Evolutionary conservation across 2,113 vertebrate species (phyloP), one percentile per base, ranked within the genome.

Genomic region (Loxodonta africana): DNA sequence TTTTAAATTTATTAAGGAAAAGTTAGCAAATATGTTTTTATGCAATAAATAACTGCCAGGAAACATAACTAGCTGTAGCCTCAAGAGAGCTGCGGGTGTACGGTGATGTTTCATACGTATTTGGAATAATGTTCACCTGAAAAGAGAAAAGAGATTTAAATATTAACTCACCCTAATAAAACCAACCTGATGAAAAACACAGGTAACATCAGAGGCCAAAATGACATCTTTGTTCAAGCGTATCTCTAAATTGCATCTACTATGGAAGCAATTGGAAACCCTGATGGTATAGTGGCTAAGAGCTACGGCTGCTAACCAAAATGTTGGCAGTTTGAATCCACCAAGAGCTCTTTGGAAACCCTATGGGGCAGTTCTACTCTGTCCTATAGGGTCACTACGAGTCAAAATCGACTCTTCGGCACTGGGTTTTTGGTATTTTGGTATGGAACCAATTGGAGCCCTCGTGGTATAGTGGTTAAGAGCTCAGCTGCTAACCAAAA

Each of bases 1-100:
- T 65, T 65, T 65, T 46, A 90, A 71, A 51, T 81, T 51, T 67
- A 81, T 84, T 57, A 88, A 94, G 71, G 17, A 87, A 83, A 91
- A 33, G 18, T 87, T 81, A 92, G 33, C 71, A 95, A 86, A 77
- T 71, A 88, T 15, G 0, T 62, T 92, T 90, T 90, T 53, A 73
- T 73, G 25, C 8, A 67, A 74, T 33, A 77, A 74, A 25, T 2
- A 62, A 48, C 11, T 83, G 33, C 44, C 33, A 21, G 81, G 76
- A 74, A 93, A 90, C 11, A 25, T 69, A 33, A 83, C 30, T 30
- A 15, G 48, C 37, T 51, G 28, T 86, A 25, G 18, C 10, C 12
- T 76, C 28, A 26, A 30, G 28, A 71, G 6, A 83, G 20, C 26
- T 77, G 28, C 37, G 60, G 7, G 73, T 57, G 11, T 76, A n/a